Conservation (phyloP, 2,888 invertebrate genomes). For the Norana najaformis region DNA sequence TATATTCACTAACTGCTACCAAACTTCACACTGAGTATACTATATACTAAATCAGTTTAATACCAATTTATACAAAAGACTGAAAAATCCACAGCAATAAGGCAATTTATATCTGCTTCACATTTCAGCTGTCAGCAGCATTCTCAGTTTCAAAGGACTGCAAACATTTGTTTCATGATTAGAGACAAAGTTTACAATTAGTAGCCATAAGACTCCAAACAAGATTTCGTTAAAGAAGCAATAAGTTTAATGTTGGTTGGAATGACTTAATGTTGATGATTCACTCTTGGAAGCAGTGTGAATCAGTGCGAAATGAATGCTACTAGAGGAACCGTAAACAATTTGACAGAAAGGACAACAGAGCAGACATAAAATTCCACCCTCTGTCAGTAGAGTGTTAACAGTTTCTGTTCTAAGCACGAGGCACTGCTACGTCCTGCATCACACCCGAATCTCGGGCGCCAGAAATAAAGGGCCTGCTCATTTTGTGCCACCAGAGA, state of each 20-base stretch:
- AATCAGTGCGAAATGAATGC: not conserved
- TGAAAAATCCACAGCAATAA: not conserved
- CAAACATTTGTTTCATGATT: not conserved
- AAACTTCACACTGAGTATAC: not conserved
- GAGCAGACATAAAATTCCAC: not conserved
- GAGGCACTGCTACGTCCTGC: not conserved
- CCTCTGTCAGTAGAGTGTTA: not conserved
- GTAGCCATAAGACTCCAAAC: not conserved
- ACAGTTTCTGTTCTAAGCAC: not conserved
- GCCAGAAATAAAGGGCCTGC: not conserved
- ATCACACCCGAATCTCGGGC: not conserved
- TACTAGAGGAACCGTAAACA: not conserved
- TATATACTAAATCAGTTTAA: not conserved
- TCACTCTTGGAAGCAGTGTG: not conserved
- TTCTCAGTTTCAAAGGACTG: too few relatives aligned
- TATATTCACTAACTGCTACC: not conserved
- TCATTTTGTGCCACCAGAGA: not conserved
- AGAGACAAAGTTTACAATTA: not conserved
- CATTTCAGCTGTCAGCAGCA: too few relatives aligned
- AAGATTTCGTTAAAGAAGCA: not conserved
- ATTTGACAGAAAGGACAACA: not conserved
- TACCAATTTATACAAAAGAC: not conserved
- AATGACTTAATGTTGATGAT: not conserved
- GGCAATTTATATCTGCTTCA: not conserved
- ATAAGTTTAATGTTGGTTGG: not conserved